Evolutionary conservation across 2,797 vertebrate genomes (phyloP), one percentile per base, ranked within the genome.

Genomic region (Onychomys arenicola): DNA sequence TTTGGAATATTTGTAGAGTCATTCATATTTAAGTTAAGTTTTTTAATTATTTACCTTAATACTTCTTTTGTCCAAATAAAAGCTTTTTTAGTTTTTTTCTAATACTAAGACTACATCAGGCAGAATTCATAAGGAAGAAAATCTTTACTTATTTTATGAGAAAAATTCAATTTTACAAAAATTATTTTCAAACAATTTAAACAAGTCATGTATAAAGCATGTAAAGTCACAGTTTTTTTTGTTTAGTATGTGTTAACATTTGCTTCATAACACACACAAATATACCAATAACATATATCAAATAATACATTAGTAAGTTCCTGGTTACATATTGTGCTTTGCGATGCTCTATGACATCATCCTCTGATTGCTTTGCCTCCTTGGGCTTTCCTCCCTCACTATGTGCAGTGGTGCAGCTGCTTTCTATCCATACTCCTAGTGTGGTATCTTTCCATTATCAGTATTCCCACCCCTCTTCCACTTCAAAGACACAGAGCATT

Each of bases 401-500:
- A 37, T 34, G 0, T 17, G 25, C 27, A 23, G 0, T 6, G 49
- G 81, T 43, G 5, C 32, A 34, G 49, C 59, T 73, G 8, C 63
- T 94, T 34, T 23, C 40, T 75, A 57, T 69, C n/a, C 14, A 8
- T 17, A 29, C 16, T 67, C 78, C 57, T 8, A 46, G 25, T n/a
- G 71, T 81, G 91, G 40, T 73, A 83, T 55, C 65, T 55, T 80
- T n/a, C 8, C 29, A 40, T 65, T 37, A 34, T 57, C 73, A 16
- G 59, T 78, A 59, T 93, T 76, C n/a, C 25, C 63, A 89, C 8
- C 0, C 37, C 12, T 21, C 21, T 40, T 91, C 27, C 37, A 95
- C 77, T 63, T 92, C 73, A 93, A 76, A 97, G 90, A 46, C 29
- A 63, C 88, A 76, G 49, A 73, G 49, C 37, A 77, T 94, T 91